Evolutionary conservation across 2,888 invertebrate genomes (phyloP).

Genomic region (Tyria jacobaeae): DNA sequence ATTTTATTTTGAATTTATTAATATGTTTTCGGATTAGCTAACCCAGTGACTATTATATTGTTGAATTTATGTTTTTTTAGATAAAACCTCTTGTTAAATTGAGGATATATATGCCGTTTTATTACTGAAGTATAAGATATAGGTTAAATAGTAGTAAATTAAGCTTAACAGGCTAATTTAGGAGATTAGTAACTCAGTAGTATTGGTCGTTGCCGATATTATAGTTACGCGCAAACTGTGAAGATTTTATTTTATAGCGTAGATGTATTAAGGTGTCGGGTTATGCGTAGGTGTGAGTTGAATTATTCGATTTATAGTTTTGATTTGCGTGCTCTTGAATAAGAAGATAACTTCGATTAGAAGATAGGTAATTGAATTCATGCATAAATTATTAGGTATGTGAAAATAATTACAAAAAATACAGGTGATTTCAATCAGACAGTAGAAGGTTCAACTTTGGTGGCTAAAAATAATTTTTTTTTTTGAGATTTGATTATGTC

Average conservation of each 20-base stretch:
- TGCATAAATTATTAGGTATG: no score
- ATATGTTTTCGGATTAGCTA: slow-evolving; percentile 41
- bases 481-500: no score
- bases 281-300: slow-evolving; percentile 8
- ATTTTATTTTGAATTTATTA: slow-evolving; percentile 52
- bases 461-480: no score
- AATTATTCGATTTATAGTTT: slow-evolving; percentile 11
- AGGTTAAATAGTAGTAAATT: slow-evolving; percentile 36
- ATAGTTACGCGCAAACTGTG: slow-evolving; percentile 25
- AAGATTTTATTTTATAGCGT: slow-evolving; percentile 19
- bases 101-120: slow-evolving; percentile 20
- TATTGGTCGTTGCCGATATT: slow-evolving; percentile 23
- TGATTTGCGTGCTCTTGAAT: slow-evolving; percentile 1
- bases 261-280: not conserved
- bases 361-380: not conserved
- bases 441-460: no score
- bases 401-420: no score
- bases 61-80: slow-evolving; percentile 35
- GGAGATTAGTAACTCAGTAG: slow-evolving; percentile 36
- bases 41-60: slow-evolving; percentile 30
- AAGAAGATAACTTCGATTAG: not conserved
- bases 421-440: no score
- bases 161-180: slow-evolving; percentile 36
- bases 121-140: slow-evolving; percentile 18
- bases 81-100: slow-evolving; percentile 26